These are phyloP conservation scores for Dichetophora obliterata DNA, from an alignment of 2,888 invertebrate genomes.

Conservation along the genomic window DNA sequence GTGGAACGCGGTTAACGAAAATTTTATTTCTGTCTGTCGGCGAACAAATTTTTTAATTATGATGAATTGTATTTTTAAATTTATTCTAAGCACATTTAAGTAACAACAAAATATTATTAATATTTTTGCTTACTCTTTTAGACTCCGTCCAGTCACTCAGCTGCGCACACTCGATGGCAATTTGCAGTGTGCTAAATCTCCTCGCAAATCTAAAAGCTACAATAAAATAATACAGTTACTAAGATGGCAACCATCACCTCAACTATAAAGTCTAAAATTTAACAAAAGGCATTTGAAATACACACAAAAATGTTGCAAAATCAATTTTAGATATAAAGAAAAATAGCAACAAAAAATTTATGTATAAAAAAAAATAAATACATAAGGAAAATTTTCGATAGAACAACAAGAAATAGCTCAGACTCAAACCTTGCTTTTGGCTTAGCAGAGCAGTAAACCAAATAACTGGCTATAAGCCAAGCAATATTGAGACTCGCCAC, in stretches of 20 bases:
- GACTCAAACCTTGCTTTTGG: not conserved
- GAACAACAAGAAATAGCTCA: not conserved
- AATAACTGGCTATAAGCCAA: not conserved
- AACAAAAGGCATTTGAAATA: not conserved
- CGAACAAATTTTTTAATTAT: not conserved
- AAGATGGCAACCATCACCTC: not conserved
- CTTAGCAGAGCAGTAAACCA: not conserved
- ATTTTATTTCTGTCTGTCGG: not conserved
- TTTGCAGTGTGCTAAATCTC: not conserved
- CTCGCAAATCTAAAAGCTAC: not conserved
- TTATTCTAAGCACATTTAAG: not conserved
- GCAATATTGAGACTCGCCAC: too few species aligned
- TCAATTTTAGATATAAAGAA: not conserved
- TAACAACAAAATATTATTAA: not conserved
- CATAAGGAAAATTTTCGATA: not conserved
- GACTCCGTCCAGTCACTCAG: slow-evolving; percentile 37
- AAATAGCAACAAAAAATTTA: not conserved
- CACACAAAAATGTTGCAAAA: not conserved
- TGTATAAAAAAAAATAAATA: not conserved
- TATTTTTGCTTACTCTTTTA: slow-evolving; percentile 5
- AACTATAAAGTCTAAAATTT: not conserved
- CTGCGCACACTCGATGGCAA: slow-evolving; percentile 3
- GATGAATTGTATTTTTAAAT: too few species aligned
- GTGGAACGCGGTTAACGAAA: not conserved
- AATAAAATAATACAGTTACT: not conserved